Percentiles rank a stretch among this genome's conserved stretches.
Evolutionary conservation across 2,113 vertebrate species (phyloP).

Genomic region (Bettongia penicillata): DNA sequence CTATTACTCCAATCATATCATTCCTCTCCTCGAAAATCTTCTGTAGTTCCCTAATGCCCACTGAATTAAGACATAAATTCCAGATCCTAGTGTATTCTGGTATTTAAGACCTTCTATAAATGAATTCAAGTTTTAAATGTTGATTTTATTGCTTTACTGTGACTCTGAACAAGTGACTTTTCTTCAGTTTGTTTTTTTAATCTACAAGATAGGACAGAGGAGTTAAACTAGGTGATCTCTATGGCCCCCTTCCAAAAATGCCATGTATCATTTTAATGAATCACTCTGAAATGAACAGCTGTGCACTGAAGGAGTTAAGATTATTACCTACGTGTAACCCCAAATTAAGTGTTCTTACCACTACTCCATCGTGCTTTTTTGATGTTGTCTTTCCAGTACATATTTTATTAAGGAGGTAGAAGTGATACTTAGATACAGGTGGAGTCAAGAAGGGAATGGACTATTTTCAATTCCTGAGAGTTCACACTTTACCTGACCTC

Average conservation of each 20-base stretch:
- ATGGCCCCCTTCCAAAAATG: background rate
- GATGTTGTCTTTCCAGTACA: background rate
- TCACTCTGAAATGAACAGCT: background rate
- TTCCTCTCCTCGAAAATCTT: background rate
- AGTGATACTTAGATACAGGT: background rate
- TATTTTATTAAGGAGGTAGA: background rate
- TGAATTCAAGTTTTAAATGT: background rate
- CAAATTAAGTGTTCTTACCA: background rate
- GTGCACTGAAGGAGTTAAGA: background rate
- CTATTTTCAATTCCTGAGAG: background rate
- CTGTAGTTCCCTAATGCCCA: background rate
- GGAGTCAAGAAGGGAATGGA: conserved; percentile 4
- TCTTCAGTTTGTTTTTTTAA: background rate
- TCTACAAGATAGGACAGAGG: background rate
- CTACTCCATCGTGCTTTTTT: background rate
- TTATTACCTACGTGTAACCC: background rate
- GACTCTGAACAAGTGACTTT: background rate
- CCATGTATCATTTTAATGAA: background rate
- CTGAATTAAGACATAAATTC: background rate
- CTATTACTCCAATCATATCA: background rate
- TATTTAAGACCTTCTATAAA: background rate
- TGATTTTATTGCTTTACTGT: background rate
- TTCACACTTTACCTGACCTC: background rate
- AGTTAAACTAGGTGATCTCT: background rate
- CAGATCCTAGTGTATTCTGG: background rate